Percentiles rank a stretch among this genome's conserved stretches.
These are phyloP conservation scores for Pegea sp. DNA, from an alignment of 23 tunicate genomes.

Conservation along the genomic window DNA sequence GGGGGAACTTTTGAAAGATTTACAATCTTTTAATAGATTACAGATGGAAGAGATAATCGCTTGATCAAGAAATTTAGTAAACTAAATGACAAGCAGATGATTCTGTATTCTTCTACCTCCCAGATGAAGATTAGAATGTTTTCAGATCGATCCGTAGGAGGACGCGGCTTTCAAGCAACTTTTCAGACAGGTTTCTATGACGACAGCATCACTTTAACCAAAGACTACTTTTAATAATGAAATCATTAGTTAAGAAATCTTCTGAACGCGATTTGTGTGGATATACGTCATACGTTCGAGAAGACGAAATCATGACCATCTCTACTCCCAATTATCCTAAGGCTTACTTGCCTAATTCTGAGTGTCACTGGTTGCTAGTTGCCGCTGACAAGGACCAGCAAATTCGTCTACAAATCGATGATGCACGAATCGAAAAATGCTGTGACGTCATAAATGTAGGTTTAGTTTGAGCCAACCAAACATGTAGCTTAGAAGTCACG, in stretches of 20 bases:
- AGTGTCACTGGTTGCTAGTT: constrained; percentile 39
- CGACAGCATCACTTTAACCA: neutral
- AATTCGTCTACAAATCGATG: constrained; percentile 7
- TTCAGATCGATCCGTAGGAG: neutral
- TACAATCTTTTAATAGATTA: neutral
- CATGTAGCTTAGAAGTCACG: too few relatives aligned
- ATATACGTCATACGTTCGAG: neutral
- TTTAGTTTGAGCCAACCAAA: too few relatives aligned
- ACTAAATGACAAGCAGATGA: neutral
- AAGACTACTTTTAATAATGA: neutral
- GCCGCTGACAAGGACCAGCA: constrained; percentile 6
- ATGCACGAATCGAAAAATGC: constrained; percentile 10
- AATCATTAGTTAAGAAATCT: neutral
- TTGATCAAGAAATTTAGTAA: neutral
- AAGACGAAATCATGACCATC: neutral
- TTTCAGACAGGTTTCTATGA: neutral
- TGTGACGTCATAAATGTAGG: constrained; percentile 20
- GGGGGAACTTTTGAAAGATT: neutral
- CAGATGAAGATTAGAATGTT: neutral
- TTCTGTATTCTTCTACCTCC: neutral
- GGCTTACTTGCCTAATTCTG: constrained; percentile 17
- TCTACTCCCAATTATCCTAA: constrained; percentile 21
- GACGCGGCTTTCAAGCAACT: neutral
- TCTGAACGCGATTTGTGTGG: neutral
- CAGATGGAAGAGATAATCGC: neutral